Base-by-base conservation (phyloP, 23 tunicate genomes). In the Trididemnum nubilum region DNA sequence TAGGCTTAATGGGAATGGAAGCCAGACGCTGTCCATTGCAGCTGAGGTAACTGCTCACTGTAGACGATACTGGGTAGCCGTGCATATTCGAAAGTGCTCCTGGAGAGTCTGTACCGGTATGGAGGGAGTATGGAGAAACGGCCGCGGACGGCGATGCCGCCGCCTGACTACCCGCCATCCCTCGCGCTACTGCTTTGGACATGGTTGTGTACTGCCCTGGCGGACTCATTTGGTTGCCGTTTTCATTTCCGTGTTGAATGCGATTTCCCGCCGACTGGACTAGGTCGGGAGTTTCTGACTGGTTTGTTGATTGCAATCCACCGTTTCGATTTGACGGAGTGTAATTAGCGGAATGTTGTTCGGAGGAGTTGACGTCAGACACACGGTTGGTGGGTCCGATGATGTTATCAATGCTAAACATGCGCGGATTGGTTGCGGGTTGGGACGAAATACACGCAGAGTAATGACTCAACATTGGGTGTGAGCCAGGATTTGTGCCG, bases 381-480 rank as follows among this genome's bases (percentile, higher is more conserved):
- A 72, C 69, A 30, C 90, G 64, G 36, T 37, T 74, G 52, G 84
- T 37, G 40, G 70, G 90, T 26, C 97, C 97, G 54, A 91, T 91
- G 72, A 91, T 91, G 73, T 91, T 91, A n/a, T 91, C 97, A 44
- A 91, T 91, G 49, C 97, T 85, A 64, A 91, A 91, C 89, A 91
- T 85, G 25, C 84, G 79, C 12, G 87, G 81, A 36, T 85, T 85
- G n/a, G 79, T 64, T 21, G 65, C 78, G 9, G 87, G 27, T 27
- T 89, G 89, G 7, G 97, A 73, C 9, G 73, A 35, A 31, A 85
- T 44, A 4, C 87, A 63, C 35, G 81, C 37, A 3, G 89, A 86
- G 66, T 91, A 91, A 35, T 91, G 97, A 15, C 82, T 67, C 35
- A 91, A 67, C 90, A 85, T 85, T 29, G 76, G 88, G 73, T 90